These are phyloP conservation scores for Lithosia quadra DNA, from an alignment of 2,888 invertebrate species.

Conservation along the genomic window DNA sequence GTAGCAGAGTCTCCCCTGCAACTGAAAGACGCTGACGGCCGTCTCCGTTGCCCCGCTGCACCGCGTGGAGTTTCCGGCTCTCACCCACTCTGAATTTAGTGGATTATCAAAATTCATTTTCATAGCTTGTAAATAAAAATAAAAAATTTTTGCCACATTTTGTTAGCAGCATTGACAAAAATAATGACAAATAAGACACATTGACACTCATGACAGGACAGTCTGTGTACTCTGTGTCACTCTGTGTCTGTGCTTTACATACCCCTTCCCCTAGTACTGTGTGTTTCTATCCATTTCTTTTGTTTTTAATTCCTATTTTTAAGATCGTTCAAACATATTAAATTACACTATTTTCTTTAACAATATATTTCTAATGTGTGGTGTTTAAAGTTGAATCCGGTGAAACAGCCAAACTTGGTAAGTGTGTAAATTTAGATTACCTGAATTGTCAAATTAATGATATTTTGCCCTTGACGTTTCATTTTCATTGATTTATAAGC, in stretches of 20 bases:
- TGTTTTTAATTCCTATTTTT: constrained; percentile 51
- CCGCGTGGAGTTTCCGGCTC: too few species aligned
- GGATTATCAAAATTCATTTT: too few species aligned
- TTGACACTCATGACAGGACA: constrained; percentile 28
- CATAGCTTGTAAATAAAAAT: not conserved
- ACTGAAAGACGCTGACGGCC: too few species aligned
- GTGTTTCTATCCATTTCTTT: constrained; percentile 58
- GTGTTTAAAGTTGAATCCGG: constrained; percentile 39
- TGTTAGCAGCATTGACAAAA: constrained; percentile 16
- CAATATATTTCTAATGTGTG: constrained; percentile 38
- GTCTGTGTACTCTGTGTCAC: too few species aligned
- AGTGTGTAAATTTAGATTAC: constrained; percentile 55
- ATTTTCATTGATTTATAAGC: constrained; percentile 47
- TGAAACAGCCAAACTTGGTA: constrained; percentile 56
- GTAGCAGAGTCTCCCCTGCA: too few species aligned
- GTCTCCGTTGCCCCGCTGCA: too few species aligned
- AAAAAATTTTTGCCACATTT: constrained; percentile 8
- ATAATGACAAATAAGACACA: constrained; percentile 25
- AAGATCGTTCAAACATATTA: constrained; percentile 27
- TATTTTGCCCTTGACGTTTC: constrained; percentile 70
- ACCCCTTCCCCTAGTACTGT: constrained; percentile 51
- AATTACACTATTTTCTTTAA: constrained; percentile 29
- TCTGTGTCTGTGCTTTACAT: constrained; percentile 34
- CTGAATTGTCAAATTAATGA: constrained; percentile 55
- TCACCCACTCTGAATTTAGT: too few species aligned